These are phyloP conservation scores for Labrus mixtus DNA, from an alignment of 2,113 vertebrate species.

Conservation along the genomic window DNA sequence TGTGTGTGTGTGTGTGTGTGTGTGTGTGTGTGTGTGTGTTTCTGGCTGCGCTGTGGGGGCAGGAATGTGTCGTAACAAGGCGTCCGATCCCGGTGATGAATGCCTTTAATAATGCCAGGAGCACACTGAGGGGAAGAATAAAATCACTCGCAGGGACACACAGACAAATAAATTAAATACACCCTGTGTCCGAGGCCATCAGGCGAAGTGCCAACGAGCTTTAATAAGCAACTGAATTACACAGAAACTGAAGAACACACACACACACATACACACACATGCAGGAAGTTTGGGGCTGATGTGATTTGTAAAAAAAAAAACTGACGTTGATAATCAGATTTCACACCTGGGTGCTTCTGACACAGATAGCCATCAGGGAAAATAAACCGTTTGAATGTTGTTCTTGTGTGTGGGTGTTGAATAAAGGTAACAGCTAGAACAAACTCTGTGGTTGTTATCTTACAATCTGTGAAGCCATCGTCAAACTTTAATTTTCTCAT, in stretches of 20 bases:
- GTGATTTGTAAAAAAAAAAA: constrained; percentile 57
- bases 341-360: constrained; percentile 39
- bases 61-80: constrained; percentile 60
- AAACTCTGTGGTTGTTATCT: not conserved
- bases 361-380: constrained; percentile 33
- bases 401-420: constrained; percentile 21
- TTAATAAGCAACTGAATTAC: constrained; percentile 69
- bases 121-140: constrained; percentile 63
- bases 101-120: constrained; percentile 77
- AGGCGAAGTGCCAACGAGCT: constrained; percentile 76
- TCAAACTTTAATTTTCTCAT: not conserved
- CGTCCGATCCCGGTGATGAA: constrained; percentile 70
- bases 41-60: constrained; percentile 13
- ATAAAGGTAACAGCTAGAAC: not conserved
- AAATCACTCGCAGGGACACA: constrained; percentile 61
- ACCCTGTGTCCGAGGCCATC: constrained; percentile 63
- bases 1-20: too few species aligned
- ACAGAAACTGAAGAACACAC: not conserved
- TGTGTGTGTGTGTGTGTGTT: constrained; percentile 16
- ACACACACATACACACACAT: not conserved
- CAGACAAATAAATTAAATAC: constrained; percentile 68
- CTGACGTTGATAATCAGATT: constrained; percentile 56
- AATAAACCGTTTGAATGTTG: not conserved
- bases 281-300: constrained; percentile 2
- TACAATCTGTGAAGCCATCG: not conserved